Percentiles rank a stretch among this genome's conserved stretches.
phyloP scores from a whole-genome alignment of 2,888 invertebrate species.

The Pantelozetes paolii region DNA sequence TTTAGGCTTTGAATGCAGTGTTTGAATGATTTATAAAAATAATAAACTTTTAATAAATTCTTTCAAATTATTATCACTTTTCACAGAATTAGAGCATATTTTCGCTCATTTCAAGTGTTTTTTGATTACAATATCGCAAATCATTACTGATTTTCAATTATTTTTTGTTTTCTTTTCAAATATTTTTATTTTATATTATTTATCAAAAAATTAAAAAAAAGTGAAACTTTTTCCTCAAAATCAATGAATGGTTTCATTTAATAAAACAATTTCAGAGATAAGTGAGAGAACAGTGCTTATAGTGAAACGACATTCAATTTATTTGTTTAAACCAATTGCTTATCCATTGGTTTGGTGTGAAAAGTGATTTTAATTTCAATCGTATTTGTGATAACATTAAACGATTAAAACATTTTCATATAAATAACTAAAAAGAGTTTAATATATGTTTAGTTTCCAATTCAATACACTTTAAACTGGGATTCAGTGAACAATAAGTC shows the following conservation, averaged over 20 bases:
- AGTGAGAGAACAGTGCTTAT: neutral
- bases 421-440: neutral
- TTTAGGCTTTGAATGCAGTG: too few relatives aligned
- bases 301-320: slow-evolving; percentile 12
- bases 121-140: too few relatives aligned
- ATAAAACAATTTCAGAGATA: neutral
- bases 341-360: neutral
- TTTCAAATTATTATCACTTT: too few relatives aligned
- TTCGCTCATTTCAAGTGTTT: too few relatives aligned
- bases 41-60: too few relatives aligned
- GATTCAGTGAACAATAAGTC: neutral
- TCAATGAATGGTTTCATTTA: neutral
- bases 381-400: neutral
- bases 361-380: neutral
- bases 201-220: neutral
- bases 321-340: slow-evolving; percentile 19
- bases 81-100: too few relatives aligned
- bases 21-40: too few relatives aligned
- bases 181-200: too few relatives aligned
- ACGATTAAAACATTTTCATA: neutral
- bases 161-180: too few relatives aligned
- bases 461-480: neutral
- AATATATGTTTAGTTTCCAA: slow-evolving; percentile 15
- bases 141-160: too few relatives aligned
- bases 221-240: neutral